Base-by-base conservation (phyloP, 2,113 vertebrate genomes). In the Megaleporinus macrocephalus region DNA sequence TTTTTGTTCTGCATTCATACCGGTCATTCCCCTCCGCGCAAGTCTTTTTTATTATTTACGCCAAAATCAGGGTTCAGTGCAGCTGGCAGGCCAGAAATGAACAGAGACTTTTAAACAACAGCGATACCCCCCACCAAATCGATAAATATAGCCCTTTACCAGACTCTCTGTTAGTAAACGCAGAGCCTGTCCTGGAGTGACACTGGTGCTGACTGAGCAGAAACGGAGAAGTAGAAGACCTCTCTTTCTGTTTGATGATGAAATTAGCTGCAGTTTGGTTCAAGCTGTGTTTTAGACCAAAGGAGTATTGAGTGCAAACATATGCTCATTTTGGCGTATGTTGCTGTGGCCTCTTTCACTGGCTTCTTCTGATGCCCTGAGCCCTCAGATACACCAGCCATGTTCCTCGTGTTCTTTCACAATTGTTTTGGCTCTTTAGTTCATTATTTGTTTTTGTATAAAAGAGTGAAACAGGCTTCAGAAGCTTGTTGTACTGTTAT, bases 21-120 rank as follows among this genome's bases (percentile, higher is more conserved):
- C n/a, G 79, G 59, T 81, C 11, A 57, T 81, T 75, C 22, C 70
- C 49, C 26, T 72, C 6, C 14, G 20, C 79, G 44, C 27, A 33
- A 9, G 36, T 33, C 33, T 70, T 76, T n/a, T 84, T 63, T 26
- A 59, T 84, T 84, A 36, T 79, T 84, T 7, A 83, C 75, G 26
- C 22, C 66, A 70, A 0, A 44, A 24, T 14, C 33, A 12, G 36
- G 20, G 12, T 2, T n/a, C 22, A 5, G 18, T 33, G 20, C 65
- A 61, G 57, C 57, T 61, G 57, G 57, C 57, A 61, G 57, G 24
- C 22, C 57, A 22, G 55, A 2, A 20, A 57, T 6, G n/a, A 57
- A 57, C 55, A 61, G n/a, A 61, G 57, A 5, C 57, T 13, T 61
- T 61, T 13, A 61, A 61, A 61, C 57, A 61, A 61, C 4, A 26